phyloP scores from a whole-genome alignment of 35 echinoderm and acorn worm genomes.

The Eucidaris tribuloides region DNA sequence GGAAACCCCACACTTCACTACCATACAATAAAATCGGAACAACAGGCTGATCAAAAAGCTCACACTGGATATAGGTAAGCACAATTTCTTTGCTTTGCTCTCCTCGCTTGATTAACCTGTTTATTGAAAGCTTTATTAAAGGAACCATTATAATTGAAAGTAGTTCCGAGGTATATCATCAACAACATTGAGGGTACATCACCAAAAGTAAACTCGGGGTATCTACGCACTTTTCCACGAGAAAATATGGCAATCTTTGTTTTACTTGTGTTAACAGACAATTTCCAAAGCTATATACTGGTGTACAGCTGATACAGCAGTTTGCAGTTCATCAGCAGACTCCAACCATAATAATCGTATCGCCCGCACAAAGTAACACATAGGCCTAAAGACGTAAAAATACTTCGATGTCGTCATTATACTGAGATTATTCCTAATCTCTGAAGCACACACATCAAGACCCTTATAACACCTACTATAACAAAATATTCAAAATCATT shows the following conservation, averaged over 20 bases:
- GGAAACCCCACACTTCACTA: background rate
- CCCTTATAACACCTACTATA: background rate
- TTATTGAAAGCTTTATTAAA: slow-evolving; percentile 9
- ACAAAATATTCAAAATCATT: slow-evolving; percentile 2
- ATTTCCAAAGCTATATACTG: slow-evolving; percentile 34
- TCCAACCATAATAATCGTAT: slow-evolving; percentile 33
- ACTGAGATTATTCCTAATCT: background rate
- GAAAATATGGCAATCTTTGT: slow-evolving; percentile 44
- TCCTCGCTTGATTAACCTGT: background rate
- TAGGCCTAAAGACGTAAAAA: slow-evolving; percentile 4
- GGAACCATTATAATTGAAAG: slow-evolving; percentile 13
- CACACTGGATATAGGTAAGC: background rate
- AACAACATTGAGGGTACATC: background rate
- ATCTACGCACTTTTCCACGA: slow-evolving; percentile 33
- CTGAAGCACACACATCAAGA: background rate
- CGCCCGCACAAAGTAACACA: slow-evolving; percentile 26
- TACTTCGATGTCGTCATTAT: slow-evolving; percentile 19
- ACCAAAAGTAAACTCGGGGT: background rate
- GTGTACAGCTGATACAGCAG: slow-evolving; percentile 14
- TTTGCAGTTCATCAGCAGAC: slow-evolving; percentile 21
- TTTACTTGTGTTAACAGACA: slow-evolving; percentile 27
- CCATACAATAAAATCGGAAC: no score
- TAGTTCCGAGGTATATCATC: slow-evolving; percentile 35
- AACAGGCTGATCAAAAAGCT: background rate
- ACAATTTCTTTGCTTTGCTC: background rate